A percentile compares a stretch with the other conserved stretches of the same genome.
These are phyloP conservation scores for Tetraneura akinire DNA, from an alignment of 1,140 invertebrate genomes.

Conservation along the genomic window DNA sequence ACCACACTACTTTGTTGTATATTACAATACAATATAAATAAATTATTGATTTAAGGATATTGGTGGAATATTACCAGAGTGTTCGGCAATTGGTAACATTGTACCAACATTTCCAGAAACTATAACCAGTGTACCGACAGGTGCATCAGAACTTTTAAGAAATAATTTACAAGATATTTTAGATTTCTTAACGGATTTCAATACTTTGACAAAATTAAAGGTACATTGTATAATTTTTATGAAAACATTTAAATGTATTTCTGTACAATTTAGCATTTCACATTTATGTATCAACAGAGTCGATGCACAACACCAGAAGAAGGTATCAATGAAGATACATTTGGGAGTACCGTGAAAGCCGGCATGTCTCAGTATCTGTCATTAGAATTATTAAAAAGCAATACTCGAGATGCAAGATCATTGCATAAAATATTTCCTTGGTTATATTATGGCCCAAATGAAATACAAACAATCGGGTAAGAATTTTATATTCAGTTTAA, in stretches of 20 bases:
- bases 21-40: no score
- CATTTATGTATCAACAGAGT: constrained; percentile 64
- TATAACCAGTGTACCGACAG: constrained; percentile 71
- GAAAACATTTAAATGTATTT: not conserved
- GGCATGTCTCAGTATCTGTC: constrained; percentile 93
- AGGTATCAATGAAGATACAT: constrained; percentile 90
- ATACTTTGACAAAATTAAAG: constrained; percentile 95
- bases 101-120: constrained; percentile 42
- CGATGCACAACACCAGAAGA: constrained; percentile 76
- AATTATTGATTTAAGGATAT: constrained; percentile 65
- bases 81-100: constrained; percentile 62
- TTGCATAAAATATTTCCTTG: constrained; percentile 86
- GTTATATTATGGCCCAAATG: constrained; percentile 81
- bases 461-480: constrained; percentile 69
- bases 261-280: not conserved
- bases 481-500: no score
- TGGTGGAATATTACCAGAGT: constrained; percentile 73
- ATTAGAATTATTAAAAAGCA: constrained; percentile 86
- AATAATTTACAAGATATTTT: constrained; percentile 90
- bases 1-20: no score
- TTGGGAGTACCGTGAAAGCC: constrained; percentile 93
- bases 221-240: constrained; percentile 61
- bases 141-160: constrained; percentile 88
- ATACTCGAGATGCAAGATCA: constrained; percentile 80
- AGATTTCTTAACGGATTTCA: constrained; percentile 94